Evolutionary conservation across 2,888 invertebrate species (phyloP).

Genomic region (Tortricodes alternella): DNA sequence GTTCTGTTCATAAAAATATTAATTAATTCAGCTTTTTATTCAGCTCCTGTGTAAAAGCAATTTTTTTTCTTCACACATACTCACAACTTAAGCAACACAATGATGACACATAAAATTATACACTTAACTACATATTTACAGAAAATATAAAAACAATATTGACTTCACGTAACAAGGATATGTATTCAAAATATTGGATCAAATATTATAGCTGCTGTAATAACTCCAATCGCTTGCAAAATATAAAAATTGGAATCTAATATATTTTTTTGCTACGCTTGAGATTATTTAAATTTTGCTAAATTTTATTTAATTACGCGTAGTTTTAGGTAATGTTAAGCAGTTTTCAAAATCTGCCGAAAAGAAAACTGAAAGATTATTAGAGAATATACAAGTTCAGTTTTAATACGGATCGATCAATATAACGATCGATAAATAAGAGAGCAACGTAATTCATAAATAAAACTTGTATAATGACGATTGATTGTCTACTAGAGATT

Average conservation of each 20-base stretch:
- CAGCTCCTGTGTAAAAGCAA: no score
- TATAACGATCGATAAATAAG: no score
- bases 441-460: neutral
- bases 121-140: slow-evolving; percentile 27
- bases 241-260: no score
- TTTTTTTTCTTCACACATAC: slow-evolving; percentile 4
- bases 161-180: slow-evolving; percentile 31
- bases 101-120: slow-evolving; percentile 17
- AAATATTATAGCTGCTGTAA: slow-evolving; percentile 13
- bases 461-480: neutral
- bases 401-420: no score
- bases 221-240: neutral
- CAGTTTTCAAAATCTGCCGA: no score
- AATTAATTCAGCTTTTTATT: no score
- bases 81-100: slow-evolving; percentile 11
- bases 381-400: no score
- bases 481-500: neutral
- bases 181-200: slow-evolving; percentile 31
- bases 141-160: slow-evolving; percentile 32
- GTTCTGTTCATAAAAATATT: no score
- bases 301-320: neutral
- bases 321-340: neutral
- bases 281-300: neutral
- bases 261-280: neutral
- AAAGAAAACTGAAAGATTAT: no score